These are phyloP conservation scores for Tenthredo scrophulariae DNA, from an alignment of 2,888 invertebrate species.

Conservation along the genomic window DNA sequence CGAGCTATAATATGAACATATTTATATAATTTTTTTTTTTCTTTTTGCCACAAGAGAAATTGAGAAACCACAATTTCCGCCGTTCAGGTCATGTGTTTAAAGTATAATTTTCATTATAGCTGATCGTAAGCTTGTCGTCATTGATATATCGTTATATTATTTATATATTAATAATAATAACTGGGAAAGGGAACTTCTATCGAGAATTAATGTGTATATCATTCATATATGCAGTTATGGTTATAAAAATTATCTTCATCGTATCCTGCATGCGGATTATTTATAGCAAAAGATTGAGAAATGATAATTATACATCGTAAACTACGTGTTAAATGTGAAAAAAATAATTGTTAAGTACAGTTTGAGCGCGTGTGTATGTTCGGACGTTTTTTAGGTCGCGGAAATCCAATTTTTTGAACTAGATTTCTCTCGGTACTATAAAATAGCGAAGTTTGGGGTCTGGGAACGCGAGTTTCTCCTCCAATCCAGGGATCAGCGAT, in stretches of 20 bases:
- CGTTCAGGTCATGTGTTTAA: neutral
- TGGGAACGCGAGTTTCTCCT: constrained; percentile 33
- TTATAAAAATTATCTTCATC: neutral
- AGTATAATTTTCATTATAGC: neutral
- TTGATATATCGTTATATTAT: neutral
- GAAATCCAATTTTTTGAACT: constrained; percentile 26
- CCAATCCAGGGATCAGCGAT: constrained; percentile 50
- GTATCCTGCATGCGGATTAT: neutral
- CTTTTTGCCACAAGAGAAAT: neutral
- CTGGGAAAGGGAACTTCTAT: no score
- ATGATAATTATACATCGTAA: neutral
- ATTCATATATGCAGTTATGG: neutral
- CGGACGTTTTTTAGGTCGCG: neutral
- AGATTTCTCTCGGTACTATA: neutral
- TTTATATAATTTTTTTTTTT: neutral
- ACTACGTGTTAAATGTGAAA: no score
- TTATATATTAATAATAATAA: neutral
- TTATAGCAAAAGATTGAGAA: neutral
- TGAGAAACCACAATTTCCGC: neutral
- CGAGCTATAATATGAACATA: neutral
- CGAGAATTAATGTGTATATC: neutral
- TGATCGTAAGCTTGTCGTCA: neutral
- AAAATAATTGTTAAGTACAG: no score
- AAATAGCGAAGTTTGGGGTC: constrained; percentile 48
- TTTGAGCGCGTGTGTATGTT: neutral